A percentile compares a stretch with the other conserved stretches of the same genome.
Conservation (phyloP, 2,797 vertebrate genomes). For the Bucorvus abyssinicus region DNA sequence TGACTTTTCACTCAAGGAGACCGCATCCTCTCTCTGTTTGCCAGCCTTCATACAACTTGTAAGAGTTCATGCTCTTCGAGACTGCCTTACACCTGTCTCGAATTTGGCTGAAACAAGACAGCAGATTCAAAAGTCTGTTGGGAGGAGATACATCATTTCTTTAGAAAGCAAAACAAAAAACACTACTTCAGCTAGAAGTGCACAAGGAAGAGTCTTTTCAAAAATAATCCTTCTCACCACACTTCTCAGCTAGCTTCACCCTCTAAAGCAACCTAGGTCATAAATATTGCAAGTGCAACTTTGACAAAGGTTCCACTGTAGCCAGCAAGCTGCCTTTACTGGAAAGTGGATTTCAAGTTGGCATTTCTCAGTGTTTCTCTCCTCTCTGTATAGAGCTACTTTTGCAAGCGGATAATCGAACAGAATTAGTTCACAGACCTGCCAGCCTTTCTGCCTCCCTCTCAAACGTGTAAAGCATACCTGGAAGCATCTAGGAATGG, state of each 20-base stretch:
- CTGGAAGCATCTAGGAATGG: slow-evolving; percentile 91
- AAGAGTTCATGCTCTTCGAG: neutral
- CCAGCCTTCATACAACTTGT: neutral
- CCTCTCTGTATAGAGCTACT: neutral
- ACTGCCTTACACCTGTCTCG: neutral
- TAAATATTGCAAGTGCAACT: neutral
- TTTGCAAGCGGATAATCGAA: neutral
- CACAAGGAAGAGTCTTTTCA: neutral
- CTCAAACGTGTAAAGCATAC: slow-evolving; percentile 68
- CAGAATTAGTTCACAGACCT: neutral
- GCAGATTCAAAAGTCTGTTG: neutral
- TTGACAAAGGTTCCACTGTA: neutral
- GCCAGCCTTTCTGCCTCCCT: neutral
- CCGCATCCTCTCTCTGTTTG: neutral
- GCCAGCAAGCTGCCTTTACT: neutral
- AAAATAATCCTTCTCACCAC: neutral
- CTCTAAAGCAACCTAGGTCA: neutral
- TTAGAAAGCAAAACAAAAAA: neutral
- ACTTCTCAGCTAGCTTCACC: neutral
- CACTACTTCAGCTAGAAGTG: neutral
- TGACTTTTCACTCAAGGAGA: neutral
- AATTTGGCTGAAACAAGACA: neutral
- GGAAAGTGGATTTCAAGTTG: neutral
- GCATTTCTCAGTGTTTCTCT: neutral
- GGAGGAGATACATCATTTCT: neutral